phyloP scores from a whole-genome alignment of 2,113 vertebrate species.

The Bombycilla garrulus region DNA sequence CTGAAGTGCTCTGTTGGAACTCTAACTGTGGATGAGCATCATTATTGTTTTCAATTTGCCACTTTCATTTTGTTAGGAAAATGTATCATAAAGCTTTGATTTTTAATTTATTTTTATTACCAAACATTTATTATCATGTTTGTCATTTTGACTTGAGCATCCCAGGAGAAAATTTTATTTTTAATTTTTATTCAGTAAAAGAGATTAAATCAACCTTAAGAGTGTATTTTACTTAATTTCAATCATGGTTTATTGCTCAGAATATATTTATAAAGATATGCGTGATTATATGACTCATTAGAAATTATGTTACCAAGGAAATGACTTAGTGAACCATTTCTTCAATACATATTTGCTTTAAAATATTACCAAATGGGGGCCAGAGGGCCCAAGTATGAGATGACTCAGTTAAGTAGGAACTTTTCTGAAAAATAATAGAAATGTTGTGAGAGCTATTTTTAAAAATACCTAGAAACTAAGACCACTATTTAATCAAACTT shows the following conservation, averaged over 20 bases:
- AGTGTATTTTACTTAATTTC: conserved; percentile 53
- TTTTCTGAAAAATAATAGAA: not conserved
- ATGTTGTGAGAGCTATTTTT: not conserved
- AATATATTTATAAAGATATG: not conserved
- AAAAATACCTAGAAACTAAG: not conserved
- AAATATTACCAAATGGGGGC: not conserved
- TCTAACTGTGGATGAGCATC: conserved; percentile 32
- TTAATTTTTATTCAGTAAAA: conserved; percentile 27
- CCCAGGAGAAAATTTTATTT: conserved; percentile 27
- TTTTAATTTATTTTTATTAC: conserved; percentile 64
- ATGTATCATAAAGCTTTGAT: conserved; percentile 30
- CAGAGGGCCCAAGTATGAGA: not conserved
- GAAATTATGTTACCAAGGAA: not conserved
- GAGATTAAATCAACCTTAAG: conserved; percentile 46
- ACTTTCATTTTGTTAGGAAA: conserved; percentile 48
- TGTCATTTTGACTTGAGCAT: conserved; percentile 20
- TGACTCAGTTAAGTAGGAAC: not conserved
- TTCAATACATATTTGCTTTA: not conserved
- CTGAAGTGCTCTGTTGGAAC: conserved; percentile 27
- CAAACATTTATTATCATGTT: conserved; percentile 30
- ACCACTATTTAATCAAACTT: not conserved
- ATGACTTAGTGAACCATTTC: not conserved
- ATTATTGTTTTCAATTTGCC: conserved; percentile 58
- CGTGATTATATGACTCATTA: conserved; percentile 14
- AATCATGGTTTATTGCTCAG: conserved; percentile 22